Percentiles rank a stretch among this genome's conserved stretches.
Conservation (phyloP, 1,140 invertebrate genomes). For the Rhizoglyphus robini region DNA sequence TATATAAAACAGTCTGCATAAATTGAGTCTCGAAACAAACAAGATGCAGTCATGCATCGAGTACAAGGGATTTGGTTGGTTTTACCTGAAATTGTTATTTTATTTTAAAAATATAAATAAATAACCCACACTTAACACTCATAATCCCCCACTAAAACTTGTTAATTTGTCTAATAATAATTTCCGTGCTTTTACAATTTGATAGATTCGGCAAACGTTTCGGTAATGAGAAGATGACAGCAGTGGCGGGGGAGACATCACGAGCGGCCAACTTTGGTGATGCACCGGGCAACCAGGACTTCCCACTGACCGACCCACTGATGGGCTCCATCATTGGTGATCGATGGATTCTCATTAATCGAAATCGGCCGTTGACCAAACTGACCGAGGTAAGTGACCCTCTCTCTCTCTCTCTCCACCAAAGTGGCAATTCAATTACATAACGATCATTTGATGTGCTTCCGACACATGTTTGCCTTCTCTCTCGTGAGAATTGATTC, state of each 20-base stretch:
- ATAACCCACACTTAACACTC: too few relatives aligned
- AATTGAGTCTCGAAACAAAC: too few relatives aligned
- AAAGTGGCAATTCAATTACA: background rate
- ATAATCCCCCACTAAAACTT: too few relatives aligned
- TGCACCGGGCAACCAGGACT: too few relatives aligned
- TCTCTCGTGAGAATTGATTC: background rate
- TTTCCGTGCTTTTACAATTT: too few relatives aligned
- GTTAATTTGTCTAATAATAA: too few relatives aligned
- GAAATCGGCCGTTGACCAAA: constrained; percentile 1
- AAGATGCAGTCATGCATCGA: background rate
- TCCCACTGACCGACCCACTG: too few relatives aligned
- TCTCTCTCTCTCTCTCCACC: background rate
- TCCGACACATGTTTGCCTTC: background rate
- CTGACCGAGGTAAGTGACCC: constrained; percentile 9
- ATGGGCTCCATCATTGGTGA: background rate
- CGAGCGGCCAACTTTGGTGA: background rate
- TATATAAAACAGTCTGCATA: too few relatives aligned
- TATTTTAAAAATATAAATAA: too few relatives aligned
- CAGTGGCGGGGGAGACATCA: background rate
- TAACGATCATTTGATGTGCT: too few relatives aligned
- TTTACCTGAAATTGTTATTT: background rate
- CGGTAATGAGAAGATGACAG: background rate
- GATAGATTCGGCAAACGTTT: constrained; percentile 9
- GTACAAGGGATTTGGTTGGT: background rate
- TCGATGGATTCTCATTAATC: constrained; percentile 10